Evolutionary conservation across 2,797 vertebrate species (phyloP), one percentile per base, ranked within the genome.

Genomic region (Eulemur coronatus): DNA sequence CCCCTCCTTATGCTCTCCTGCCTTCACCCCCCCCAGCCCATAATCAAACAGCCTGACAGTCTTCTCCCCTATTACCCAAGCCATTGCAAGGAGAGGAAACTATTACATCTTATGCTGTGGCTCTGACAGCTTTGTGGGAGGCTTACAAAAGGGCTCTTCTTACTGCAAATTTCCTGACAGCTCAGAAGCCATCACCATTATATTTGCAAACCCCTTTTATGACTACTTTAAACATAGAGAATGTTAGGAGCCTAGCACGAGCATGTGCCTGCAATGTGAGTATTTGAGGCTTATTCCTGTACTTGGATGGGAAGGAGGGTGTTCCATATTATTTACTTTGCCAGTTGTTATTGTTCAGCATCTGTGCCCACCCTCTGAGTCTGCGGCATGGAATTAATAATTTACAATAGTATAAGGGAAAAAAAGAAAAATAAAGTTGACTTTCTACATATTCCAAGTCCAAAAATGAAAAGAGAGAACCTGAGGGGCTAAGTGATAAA

Each of bases 131-230:
- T 91, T 61, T 11, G 9, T 6, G 15, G 79, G 76, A 86, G 30
- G 24, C 43, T 92, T 86, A 70, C 76, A 57, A 80, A 93, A 57
- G 43, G 22, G 22, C 65, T 67, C 50, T 70, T 73, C 35, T 78
- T 75, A 24, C 57, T 85, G 87, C 72, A 84, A 80, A 61, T 55
- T 93, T 96, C 69, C 92, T 92, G 80, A 73, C 50, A n/a, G 6
- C 75, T 78, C 78, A 57, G 43, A 55, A 86, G 28, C 67, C n/a
- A 57, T 43, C 46, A 59, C 2, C 41, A 30, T 48, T 41, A 26
- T 12, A 33, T 41, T 38, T 84, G 59, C 80, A 94, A 75, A 87
- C 35, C 15, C 13, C 57, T 57, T 84, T 67, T 35, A 87, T 33
- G 50, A 87, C 69, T 78, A 48, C 30, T 70, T 50, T 28, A 57